Evolutionary conservation across 2,888 invertebrate genomes (phyloP).

Genomic region (Apodemia duryi): DNA sequence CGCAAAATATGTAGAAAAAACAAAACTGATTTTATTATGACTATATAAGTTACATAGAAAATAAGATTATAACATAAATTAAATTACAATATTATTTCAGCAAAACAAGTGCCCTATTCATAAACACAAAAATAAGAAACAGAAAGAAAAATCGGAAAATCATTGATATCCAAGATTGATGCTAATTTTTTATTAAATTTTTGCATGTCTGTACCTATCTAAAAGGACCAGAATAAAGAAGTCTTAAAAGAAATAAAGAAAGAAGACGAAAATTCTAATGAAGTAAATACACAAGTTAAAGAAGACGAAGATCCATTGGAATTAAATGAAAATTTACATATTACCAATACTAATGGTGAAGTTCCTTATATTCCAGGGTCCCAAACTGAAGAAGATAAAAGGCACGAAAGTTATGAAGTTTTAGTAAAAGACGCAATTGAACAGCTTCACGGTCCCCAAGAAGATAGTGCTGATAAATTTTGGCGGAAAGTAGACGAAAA

Average conservation of each 20-base stretch:
- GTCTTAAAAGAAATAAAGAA: conserved; percentile 23
- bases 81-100: conserved; percentile 52
- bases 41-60: no score
- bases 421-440: conserved; percentile 64
- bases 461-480: conserved; percentile 56
- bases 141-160: neutral
- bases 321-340: conserved; percentile 48
- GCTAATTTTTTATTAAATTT: conserved; percentile 37
- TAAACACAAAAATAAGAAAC: conserved; percentile 41
- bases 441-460: conserved; percentile 66
- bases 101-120: conserved; percentile 55
- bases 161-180: neutral
- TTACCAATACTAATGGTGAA: conserved; percentile 52
- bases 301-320: conserved; percentile 43
- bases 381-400: conserved; percentile 71
- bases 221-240: conserved; percentile 46
- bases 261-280: neutral
- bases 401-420: conserved; percentile 67
- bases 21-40: no score
- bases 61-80: no score
- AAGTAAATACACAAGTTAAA: neutral
- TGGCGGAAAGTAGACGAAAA: conserved; percentile 70
- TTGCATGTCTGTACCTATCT: conserved; percentile 73
- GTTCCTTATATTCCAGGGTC: conserved; percentile 78
- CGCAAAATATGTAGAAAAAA: no score